A percentile compares a stretch with the other conserved stretches of the same genome.
Conservation (phyloP, 1,140 invertebrate genomes). For the Periplaneta americana region DNA sequence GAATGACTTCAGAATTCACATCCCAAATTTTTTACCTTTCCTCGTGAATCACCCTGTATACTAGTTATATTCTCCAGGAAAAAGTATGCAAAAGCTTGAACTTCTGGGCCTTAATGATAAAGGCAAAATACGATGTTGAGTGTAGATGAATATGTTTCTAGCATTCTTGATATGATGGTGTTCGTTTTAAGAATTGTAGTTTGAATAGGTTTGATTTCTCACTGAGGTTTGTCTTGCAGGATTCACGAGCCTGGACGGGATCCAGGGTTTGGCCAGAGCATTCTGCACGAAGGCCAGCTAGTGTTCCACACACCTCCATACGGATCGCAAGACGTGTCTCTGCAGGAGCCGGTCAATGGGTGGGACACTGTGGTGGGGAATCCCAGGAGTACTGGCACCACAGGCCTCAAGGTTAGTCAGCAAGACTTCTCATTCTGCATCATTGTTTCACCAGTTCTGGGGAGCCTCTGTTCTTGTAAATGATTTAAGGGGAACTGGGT, state of each 20-base stretch:
- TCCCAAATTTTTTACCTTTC: too few relatives aligned
- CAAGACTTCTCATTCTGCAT: too few relatives aligned
- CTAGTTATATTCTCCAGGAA: too few relatives aligned
- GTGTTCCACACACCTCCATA: conserved; percentile 88
- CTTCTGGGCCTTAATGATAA: too few relatives aligned
- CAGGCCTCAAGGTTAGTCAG: neutral
- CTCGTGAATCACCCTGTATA: too few relatives aligned
- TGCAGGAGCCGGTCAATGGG: conserved; percentile 53
- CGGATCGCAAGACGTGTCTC: conserved; percentile 67
- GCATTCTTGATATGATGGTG: neutral
- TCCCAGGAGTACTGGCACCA: neutral
- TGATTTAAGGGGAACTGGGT: too few relatives aligned
- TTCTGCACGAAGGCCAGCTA: conserved; percentile 80
- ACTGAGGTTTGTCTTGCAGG: conserved; percentile 31
- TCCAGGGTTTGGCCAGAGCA: conserved; percentile 88
- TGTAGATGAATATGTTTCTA: neutral
- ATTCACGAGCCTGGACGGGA: conserved; percentile 59
- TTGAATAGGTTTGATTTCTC: neutral
- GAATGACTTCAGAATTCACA: too few relatives aligned
- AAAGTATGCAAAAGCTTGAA: too few relatives aligned
- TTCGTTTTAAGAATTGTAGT: neutral
- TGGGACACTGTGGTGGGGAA: neutral
- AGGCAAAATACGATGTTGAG: too few relatives aligned
- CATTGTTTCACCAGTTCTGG: too few relatives aligned
- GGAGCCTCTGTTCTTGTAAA: too few relatives aligned